Evolutionary conservation across 2,888 invertebrate species (phyloP).

Genomic region (Laspeyria flexula): DNA sequence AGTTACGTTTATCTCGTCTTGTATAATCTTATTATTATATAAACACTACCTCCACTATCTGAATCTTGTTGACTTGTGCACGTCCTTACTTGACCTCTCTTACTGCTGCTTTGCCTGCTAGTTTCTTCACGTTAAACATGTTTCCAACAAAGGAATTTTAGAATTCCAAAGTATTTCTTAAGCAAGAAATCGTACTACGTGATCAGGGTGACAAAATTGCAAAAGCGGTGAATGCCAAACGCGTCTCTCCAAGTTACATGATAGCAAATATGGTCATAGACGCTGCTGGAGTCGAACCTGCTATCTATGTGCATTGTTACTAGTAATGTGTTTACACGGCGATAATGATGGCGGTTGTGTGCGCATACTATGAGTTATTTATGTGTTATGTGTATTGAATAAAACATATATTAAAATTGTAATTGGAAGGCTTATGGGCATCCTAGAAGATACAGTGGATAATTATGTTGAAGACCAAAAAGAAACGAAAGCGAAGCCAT

Average conservation of each 20-base stretch:
- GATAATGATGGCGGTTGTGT: conserved; percentile 35
- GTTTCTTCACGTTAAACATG: conserved; percentile 43
- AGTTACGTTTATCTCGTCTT: conserved; percentile 27
- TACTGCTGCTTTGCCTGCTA: neutral
- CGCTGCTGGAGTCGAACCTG: conserved; percentile 48
- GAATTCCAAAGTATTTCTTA: conserved; percentile 57
- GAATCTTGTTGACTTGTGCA: conserved; percentile 9
- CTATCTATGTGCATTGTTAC: conserved; percentile 44
- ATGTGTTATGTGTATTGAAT: conserved; percentile 20
- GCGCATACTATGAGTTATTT: conserved; percentile 17
- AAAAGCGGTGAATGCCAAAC: conserved; percentile 56
- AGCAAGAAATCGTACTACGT: conserved; percentile 65
- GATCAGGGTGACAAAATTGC: conserved; percentile 60
- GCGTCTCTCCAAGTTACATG: conserved; percentile 57
- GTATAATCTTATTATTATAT: conserved; percentile 37
- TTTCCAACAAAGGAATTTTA: conserved; percentile 63
- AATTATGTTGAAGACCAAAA: conserved; percentile 14
- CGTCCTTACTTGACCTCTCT: conserved; percentile 20
- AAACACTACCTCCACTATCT: conserved; percentile 23
- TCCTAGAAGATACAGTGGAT: conserved; percentile 17
- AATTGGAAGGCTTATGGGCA: conserved; percentile 18
- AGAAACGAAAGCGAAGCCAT: conserved; percentile 7
- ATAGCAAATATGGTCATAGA: conserved; percentile 64
- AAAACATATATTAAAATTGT: conserved; percentile 32
- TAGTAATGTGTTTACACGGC: conserved; percentile 28